Conservation (phyloP, 2,113 vertebrate species). For the Dipodomys stephensi region DNA sequence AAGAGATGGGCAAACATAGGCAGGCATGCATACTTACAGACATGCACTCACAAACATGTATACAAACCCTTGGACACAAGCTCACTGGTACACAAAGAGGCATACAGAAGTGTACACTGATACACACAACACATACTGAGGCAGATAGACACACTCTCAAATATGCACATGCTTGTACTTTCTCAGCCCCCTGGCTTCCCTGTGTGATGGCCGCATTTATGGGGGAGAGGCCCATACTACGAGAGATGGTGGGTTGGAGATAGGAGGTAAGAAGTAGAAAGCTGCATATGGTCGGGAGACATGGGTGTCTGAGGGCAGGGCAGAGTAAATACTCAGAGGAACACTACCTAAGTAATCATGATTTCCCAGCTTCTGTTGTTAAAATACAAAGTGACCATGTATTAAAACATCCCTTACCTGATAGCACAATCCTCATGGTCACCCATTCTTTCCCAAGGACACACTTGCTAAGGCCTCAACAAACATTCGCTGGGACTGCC, state of each 20-base stretch:
- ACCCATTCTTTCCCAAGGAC: background rate
- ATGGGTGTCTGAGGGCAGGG: background rate
- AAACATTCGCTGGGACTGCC: background rate
- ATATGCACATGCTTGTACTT: background rate
- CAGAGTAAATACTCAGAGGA: background rate
- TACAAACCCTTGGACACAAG: background rate
- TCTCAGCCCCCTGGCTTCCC: background rate
- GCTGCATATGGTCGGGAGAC: background rate
- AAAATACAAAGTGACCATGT: background rate
- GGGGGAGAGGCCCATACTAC: background rate
- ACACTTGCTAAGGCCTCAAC: background rate
- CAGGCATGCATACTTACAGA: background rate
- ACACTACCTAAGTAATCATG: background rate
- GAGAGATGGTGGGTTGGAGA: background rate
- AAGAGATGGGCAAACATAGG: background rate
- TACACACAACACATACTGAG: background rate
- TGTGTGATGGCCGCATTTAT: background rate
- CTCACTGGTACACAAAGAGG: background rate
- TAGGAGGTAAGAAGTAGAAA: background rate
- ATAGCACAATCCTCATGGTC: too few species aligned
- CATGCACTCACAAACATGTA: background rate
- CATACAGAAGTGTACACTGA: background rate
- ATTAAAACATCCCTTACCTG: background rate
- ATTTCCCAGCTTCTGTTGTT: background rate
- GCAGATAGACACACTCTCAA: background rate